Conservation (phyloP, 2,888 invertebrate genomes). For the Phasia obesa region DNA sequence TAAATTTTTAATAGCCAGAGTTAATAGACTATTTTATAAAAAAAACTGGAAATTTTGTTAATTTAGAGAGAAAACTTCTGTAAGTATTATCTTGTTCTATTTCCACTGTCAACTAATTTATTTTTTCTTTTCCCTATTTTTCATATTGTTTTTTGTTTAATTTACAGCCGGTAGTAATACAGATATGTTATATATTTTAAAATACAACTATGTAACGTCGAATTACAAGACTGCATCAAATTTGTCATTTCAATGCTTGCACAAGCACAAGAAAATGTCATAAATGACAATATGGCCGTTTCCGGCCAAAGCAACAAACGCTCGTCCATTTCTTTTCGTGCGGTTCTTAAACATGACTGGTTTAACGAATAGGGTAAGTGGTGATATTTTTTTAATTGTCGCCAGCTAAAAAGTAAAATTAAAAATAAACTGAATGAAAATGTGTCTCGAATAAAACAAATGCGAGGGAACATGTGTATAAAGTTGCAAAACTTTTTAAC, state of each 20-base stretch:
- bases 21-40: background rate
- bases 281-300: slow-evolving; percentile 70
- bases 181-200: background rate
- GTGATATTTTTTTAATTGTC: slow-evolving; percentile 73
- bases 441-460: slow-evolving; percentile 4
- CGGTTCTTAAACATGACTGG: slow-evolving; percentile 90
- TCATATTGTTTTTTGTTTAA: background rate
- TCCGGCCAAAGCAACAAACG: slow-evolving; percentile 74
- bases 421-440: slow-evolving; percentile 64
- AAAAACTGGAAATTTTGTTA: slow-evolving; percentile 25
- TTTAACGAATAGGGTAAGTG: slow-evolving; percentile 90
- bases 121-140: background rate
- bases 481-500: slow-evolving; percentile 44
- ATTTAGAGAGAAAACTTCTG: slow-evolving; percentile 14
- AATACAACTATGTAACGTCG: no score
- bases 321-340: slow-evolving; percentile 85
- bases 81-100: slow-evolving; percentile 2
- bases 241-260: slow-evolving; percentile 48
- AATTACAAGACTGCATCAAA: slow-evolving; percentile 18
- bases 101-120: slow-evolving; percentile 47
- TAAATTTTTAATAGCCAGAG: slow-evolving; percentile 1
- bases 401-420: slow-evolving; percentile 56
- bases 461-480: slow-evolving; percentile 16
- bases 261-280: slow-evolving; percentile 55
- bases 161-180: slow-evolving; percentile 30